Percentiles rank a stretch among this genome's conserved stretches.
phyloP scores from a whole-genome alignment of 1,140 invertebrate genomes.

The Macrocentrus cingulum region DNA sequence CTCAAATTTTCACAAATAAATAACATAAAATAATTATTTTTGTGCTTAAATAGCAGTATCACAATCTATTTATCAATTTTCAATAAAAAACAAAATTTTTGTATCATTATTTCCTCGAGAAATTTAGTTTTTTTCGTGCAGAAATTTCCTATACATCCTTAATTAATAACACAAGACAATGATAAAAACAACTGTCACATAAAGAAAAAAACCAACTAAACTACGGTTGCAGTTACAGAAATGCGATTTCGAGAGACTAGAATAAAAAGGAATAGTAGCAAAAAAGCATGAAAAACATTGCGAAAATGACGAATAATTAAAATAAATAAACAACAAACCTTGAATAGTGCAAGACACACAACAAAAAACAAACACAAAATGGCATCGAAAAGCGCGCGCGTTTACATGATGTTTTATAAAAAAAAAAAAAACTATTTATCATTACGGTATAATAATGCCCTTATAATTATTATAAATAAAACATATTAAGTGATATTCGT shows the following conservation, averaged over 20 bases:
- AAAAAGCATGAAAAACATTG: slow-evolving; percentile 9
- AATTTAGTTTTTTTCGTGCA: too few species aligned
- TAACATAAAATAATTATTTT: too few species aligned
- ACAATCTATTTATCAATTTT: too few species aligned
- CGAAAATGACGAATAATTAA: slow-evolving; percentile 6
- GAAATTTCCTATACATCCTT: too few species aligned
- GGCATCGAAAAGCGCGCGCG: slow-evolving; percentile 37
- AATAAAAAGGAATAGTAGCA: slow-evolving; percentile 16
- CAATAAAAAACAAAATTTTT: too few species aligned
- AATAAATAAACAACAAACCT: slow-evolving; percentile 22
- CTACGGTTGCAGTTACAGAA: slow-evolving; percentile 58
- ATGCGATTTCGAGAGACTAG: slow-evolving; percentile 30
- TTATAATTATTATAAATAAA: slow-evolving; percentile 51
- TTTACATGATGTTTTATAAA: slow-evolving; percentile 54
- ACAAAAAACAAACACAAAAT: slow-evolving; percentile 7
- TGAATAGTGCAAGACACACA: not conserved
- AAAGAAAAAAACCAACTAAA: slow-evolving; percentile 29
- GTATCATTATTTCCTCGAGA: too few species aligned
- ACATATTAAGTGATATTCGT: slow-evolving; percentile 50
- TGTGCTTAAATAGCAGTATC: too few species aligned
- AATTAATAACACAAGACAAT: too few species aligned
- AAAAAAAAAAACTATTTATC: slow-evolving; percentile 56
- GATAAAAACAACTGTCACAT: too few species aligned
- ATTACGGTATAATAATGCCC: slow-evolving; percentile 39
- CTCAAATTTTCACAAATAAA: too few species aligned